Conservation (phyloP, 2,888 invertebrate species). For the Drosophila mayaguana region DNA sequence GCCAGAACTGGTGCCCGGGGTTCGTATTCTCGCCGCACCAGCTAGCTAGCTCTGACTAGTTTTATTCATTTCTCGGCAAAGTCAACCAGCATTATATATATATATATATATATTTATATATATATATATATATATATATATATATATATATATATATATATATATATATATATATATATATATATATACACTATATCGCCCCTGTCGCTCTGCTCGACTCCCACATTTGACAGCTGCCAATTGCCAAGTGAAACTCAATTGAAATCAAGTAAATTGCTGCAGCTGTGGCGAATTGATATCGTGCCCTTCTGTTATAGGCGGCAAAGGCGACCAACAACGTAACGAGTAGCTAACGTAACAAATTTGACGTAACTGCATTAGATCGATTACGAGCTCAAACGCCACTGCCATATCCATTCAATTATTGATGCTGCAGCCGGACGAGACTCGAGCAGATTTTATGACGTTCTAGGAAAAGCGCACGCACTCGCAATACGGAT, state of each 20-base stretch:
- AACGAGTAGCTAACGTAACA: constrained; percentile 2
- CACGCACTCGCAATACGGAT: constrained; percentile 56
- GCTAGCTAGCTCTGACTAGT: constrained; percentile 22
- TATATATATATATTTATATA: too few species aligned
- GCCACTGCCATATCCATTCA: constrained; percentile 27
- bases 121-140: not conserved
- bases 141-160: constrained; percentile 37
- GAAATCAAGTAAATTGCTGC: constrained; percentile 52
- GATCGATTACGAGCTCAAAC: constrained; percentile 12
- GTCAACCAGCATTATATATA: constrained; percentile 57
- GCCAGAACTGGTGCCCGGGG: constrained; percentile 43
- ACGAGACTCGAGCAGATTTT: constrained; percentile 16
- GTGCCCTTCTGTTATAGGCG: constrained; percentile 36
- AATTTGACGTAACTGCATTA: constrained; percentile 66
- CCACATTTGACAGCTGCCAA: constrained; percentile 25
- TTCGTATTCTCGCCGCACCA: constrained; percentile 28
- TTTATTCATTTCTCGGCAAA: constrained; percentile 41
- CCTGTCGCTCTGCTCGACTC: constrained; percentile 29
- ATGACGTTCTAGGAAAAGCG: constrained; percentile 54
- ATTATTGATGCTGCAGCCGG: constrained; percentile 29
- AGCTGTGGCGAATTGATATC: constrained; percentile 58
- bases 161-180: not conserved
- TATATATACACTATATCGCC: constrained; percentile 61
- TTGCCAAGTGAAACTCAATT: constrained; percentile 58
- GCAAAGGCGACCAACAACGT: constrained; percentile 7